Evolutionary conservation across 2,113 vertebrate genomes (phyloP).

Genomic region (Catagonus wagneri): DNA sequence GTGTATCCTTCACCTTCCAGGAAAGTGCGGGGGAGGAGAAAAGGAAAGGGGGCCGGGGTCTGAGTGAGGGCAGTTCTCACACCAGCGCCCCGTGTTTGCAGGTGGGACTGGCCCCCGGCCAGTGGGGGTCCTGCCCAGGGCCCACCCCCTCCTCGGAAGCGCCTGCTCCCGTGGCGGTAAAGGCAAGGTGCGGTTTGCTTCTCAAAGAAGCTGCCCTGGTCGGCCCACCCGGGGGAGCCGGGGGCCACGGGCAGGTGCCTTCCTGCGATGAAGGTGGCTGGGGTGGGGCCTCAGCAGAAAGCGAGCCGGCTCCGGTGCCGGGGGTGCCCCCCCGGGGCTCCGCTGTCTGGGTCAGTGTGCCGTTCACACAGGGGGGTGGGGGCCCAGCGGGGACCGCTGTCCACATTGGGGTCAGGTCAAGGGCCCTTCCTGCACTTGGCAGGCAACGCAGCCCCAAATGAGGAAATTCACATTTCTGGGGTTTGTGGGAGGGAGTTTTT

Average conservation of each 20-base stretch:
- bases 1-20: slow-evolving; percentile 73
- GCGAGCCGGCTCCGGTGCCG: not conserved
- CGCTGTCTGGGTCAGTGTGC: accelerated
- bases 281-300: not conserved
- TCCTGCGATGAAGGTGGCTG: not conserved
- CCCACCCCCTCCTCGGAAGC: not conserved
- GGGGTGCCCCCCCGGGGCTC: not conserved
- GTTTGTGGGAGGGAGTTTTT: slow-evolving; percentile 5
- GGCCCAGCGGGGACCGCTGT: not conserved
- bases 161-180: not conserved
- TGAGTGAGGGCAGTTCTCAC: accelerated
- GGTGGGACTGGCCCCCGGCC: not conserved
- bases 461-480: slow-evolving; percentile 44
- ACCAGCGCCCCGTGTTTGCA: accelerated
- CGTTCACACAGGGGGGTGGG: not conserved
- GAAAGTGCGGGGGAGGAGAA: slow-evolving; percentile 35
- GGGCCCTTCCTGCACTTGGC: not conserved
- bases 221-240: not conserved
- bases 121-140: accelerated
- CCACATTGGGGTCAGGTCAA: slow-evolving; percentile 42
- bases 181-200: not conserved
- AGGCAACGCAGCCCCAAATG: slow-evolving; percentile 39
- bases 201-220: accelerated
- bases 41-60: not conserved
- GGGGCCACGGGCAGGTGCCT: not conserved